These are phyloP conservation scores for Chloropsis cyanopogon DNA, from an alignment of 2,113 vertebrate genomes.

Conservation along the genomic window DNA sequence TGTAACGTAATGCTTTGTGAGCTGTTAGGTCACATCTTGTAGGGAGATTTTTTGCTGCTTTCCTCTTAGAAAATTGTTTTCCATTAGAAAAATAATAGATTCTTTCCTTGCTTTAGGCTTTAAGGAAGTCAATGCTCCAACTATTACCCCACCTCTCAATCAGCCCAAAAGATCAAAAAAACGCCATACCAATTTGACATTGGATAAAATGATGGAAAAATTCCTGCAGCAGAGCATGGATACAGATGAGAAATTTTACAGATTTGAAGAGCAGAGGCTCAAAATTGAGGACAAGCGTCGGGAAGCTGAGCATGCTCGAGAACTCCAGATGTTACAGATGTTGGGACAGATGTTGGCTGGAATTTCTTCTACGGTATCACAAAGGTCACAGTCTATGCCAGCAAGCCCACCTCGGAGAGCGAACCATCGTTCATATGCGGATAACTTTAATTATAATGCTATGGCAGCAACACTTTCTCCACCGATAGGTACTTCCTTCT, in stretches of 20 bases:
- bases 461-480: slow-evolving; percentile 69
- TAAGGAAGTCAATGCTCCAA: slow-evolving; percentile 66
- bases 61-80: not conserved
- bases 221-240: slow-evolving; percentile 88
- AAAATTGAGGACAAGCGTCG: slow-evolving; percentile 84
- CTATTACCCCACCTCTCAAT: slow-evolving; percentile 66
- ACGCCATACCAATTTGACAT: slow-evolving; percentile 75
- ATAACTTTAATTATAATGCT: slow-evolving; percentile 74
- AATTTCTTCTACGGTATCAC: slow-evolving; percentile 74
- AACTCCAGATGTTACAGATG: slow-evolving; percentile 91
- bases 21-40: fast-evolving
- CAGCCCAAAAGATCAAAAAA: slow-evolving; percentile 80
- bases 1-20: not conserved
- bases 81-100: not conserved
- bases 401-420: slow-evolving; percentile 58
- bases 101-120: slow-evolving; percentile 56
- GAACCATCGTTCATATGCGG: slow-evolving; percentile 63
- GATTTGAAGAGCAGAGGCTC: slow-evolving; percentile 84
- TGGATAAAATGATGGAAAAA: slow-evolving; percentile 90
- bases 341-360: slow-evolving; percentile 87
- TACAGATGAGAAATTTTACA: slow-evolving; percentile 85
- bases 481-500: slow-evolving; percentile 78
- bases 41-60: not conserved
- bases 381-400: slow-evolving; percentile 47
- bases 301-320: slow-evolving; percentile 83